Base-by-base conservation (phyloP, 2,888 invertebrate genomes). In the Mythimna pallens region DNA sequence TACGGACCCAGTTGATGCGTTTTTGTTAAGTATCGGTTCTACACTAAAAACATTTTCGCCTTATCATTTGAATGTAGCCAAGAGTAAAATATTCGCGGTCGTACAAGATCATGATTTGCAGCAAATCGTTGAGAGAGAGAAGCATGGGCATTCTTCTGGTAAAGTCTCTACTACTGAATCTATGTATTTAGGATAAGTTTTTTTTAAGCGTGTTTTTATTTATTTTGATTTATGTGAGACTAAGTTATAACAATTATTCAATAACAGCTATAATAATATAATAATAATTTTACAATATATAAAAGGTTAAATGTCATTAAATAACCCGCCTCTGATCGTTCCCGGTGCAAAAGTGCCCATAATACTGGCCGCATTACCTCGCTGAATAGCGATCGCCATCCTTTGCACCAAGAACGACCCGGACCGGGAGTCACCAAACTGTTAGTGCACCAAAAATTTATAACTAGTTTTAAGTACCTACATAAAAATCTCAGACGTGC, bases 51-150 rank as follows among this genome's bases (percentile, higher is more conserved):
- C 93, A 0, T 96, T 96, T 76, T 91, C 94, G 0, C 94, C 96
- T 0, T 96, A 96, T 80, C 95, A 96, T 73, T 86, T 96, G 66
- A 96, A 96, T 82, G 78, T 96, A 50, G 96, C 96, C 0, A 96
- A 96, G 73, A 95, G 92, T 82, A 94, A 96, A 87, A 96, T 96
- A 81, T 96, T 96, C 68, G 86, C 93, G 0, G 91, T 96, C 0
- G 96, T 96, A 0, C 96, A 96, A 79, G 95, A 96, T 75, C 94
- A 95, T 62, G 96, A 96, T 80, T 86, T 96, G 70, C 93, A 95
- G 70, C 96, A 96, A 83, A 96, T 96, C 36, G 94, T 96, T 40
- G 93, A 95, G 69, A 94, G 91, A 20, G 76, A 82, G 3, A 86
- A 85, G 63, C 82, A 83, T 6, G 84, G 75, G 0, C 79, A 89